A percentile compares a stretch with the other conserved stretches of the same genome.
Evolutionary conservation across 2,888 invertebrate species (phyloP).

Genomic region (Plagodis pulveraria): DNA sequence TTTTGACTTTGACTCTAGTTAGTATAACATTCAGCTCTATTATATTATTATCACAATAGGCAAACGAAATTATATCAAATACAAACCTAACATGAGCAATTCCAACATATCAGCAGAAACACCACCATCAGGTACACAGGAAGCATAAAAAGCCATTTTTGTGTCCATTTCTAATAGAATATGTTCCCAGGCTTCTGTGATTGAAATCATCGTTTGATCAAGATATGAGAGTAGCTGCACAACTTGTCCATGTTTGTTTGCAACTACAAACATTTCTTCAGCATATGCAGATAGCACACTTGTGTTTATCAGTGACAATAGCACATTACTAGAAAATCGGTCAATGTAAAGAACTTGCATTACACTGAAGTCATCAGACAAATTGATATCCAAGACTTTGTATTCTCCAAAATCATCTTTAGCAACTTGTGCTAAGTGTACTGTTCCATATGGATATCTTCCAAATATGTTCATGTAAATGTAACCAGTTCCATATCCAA

Average conservation of each 20-base stretch:
- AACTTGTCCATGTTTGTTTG: conserved; percentile 90
- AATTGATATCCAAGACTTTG: conserved; percentile 86
- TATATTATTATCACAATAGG: too few species aligned
- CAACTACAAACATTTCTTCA: conserved; percentile 89
- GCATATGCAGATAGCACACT: conserved; percentile 87
- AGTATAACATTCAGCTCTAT: background rate
- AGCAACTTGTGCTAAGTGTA: conserved; percentile 85
- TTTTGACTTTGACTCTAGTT: too few species aligned
- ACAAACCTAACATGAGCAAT: conserved; percentile 91
- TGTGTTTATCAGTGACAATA: conserved; percentile 82
- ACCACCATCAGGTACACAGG: conserved; percentile 90
- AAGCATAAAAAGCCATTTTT: conserved; percentile 95
- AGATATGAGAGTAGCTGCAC: conserved; percentile 88
- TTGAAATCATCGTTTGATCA: conserved; percentile 91
- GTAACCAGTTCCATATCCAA: conserved; percentile 91
- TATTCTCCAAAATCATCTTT: conserved; percentile 84
- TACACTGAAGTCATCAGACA: conserved; percentile 89
- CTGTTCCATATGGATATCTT: conserved; percentile 91
- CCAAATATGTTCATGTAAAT: conserved; percentile 93
- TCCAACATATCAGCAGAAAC: conserved; percentile 96
- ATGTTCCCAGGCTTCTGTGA: conserved; percentile 97
- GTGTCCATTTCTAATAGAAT: conserved; percentile 97
- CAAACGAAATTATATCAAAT: background rate
- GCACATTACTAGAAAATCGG: conserved; percentile 73
- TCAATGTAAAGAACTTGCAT: conserved; percentile 87